Evolutionary conservation across 2,113 vertebrate species (phyloP), one percentile per base, ranked within the genome.

Genomic region (Xerus inauris): DNA sequence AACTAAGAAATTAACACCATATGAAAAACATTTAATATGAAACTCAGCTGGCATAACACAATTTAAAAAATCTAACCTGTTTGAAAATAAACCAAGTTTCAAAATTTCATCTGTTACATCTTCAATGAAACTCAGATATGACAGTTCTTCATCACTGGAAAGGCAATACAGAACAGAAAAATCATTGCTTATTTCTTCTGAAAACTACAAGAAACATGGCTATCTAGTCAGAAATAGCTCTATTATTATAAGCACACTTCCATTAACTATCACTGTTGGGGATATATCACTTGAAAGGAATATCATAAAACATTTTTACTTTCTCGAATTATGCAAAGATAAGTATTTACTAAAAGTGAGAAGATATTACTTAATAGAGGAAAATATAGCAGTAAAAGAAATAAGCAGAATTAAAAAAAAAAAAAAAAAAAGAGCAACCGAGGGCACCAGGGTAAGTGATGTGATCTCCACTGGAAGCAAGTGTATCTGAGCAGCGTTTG

Each of bases 61-160:
- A 80, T 84, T 90, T 0, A 1, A 85, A 90, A 88, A 49, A 75
- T 94, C 98, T 71, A 91, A 99, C 99, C 99, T 99, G 98, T 99
- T 98, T 95, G 99, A 99, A 98, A 99, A 99, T 32, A 99, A 97
- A 62, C 99, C 99, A 45, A 99, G 98, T 95, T 97, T 98, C 98
- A 99, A 98, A 97, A 99, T 99, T 76, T 99, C 99, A 94, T 99
- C 99, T 84, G 99, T 99, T 92, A 99, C 96, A 94, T 99, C 99
- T 97, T 99, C 98, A 96, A 99, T 99, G 97, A 99, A 99, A 96
- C 98, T 98, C 73, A 99, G 98, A 98, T 99, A 99, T 93, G 98
- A 95, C 62, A 99, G 97, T 96, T 99, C 99, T 96, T 99, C 99
- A 94, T 99, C 99, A 96, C 99, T 99, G 98, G 69, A 91, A 73